Evolutionary conservation across 2,113 vertebrate species (phyloP).

Genomic region (Myiagra hebetior): DNA sequence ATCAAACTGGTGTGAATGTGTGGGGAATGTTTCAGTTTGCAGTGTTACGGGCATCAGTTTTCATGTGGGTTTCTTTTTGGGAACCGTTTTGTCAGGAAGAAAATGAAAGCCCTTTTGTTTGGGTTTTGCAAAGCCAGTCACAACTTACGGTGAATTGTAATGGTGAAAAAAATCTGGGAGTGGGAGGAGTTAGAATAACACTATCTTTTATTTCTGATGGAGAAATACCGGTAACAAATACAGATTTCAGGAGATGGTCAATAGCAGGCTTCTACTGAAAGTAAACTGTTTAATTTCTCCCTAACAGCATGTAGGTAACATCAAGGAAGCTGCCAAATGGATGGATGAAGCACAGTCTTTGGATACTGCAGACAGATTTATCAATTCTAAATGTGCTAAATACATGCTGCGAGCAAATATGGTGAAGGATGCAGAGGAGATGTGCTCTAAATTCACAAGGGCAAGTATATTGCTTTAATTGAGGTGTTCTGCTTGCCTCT

Average conservation of each 20-base stretch:
- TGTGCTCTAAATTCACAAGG: slow-evolving; percentile 81
- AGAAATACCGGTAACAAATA: background rate
- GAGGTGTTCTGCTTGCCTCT: background rate
- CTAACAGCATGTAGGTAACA: slow-evolving; percentile 77
- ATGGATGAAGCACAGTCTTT: slow-evolving; percentile 83
- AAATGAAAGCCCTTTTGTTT: background rate
- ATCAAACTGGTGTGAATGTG: background rate
- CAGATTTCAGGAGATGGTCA: background rate
- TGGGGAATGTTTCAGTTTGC: background rate
- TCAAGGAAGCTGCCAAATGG: slow-evolving; percentile 79
- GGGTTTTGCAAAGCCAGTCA: background rate
- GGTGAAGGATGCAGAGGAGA: slow-evolving; percentile 80
- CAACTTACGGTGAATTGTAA: background rate
- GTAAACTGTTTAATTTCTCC: background rate
- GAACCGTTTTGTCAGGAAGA: background rate
- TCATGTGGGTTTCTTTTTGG: background rate
- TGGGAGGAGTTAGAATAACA: background rate
- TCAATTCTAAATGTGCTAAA: slow-evolving; percentile 81
- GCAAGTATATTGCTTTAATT: slow-evolving; percentile 33
- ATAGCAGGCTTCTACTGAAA: background rate
- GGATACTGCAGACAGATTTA: slow-evolving; percentile 80
- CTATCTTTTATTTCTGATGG: background rate
- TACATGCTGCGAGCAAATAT: slow-evolving; percentile 80
- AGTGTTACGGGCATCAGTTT: background rate
- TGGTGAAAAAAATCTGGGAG: background rate